phyloP scores from a whole-genome alignment of 2,797 vertebrate species.

The Gymnoscopelus braueri region DNA sequence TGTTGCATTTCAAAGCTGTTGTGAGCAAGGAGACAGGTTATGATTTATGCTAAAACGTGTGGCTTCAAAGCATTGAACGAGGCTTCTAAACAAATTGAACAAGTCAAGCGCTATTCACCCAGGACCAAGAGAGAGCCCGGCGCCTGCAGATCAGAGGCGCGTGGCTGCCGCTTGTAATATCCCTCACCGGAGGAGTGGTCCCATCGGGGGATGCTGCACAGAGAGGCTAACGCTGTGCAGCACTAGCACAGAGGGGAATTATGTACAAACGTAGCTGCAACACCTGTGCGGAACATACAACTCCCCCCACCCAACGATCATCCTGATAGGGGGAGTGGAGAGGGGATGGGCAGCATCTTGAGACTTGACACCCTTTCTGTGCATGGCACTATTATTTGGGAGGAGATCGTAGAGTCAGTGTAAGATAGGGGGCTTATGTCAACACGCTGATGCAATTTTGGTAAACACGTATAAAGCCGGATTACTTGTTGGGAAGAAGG shows the following conservation, averaged over 20 bases:
- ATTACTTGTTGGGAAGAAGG: slow-evolving; percentile 68
- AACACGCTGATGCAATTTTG: slow-evolving; percentile 84
- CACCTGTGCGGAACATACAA: slow-evolving; percentile 77
- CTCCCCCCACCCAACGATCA: slow-evolving; percentile 55
- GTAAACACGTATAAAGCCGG: slow-evolving; percentile 74
- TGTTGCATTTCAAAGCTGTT: slow-evolving; percentile 88
- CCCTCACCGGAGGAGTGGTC: slow-evolving; percentile 82
- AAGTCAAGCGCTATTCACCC: slow-evolving; percentile 89
- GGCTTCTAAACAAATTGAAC: slow-evolving; percentile 92
- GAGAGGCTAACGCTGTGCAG: slow-evolving; percentile 73
- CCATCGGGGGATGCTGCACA: slow-evolving; percentile 74
- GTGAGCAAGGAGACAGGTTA: slow-evolving; percentile 86
- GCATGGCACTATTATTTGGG: slow-evolving; percentile 80
- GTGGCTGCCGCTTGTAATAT: slow-evolving; percentile 88
- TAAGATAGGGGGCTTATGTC: slow-evolving; percentile 72
- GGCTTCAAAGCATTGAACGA: slow-evolving; percentile 88
- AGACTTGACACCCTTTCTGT: slow-evolving; percentile 84
- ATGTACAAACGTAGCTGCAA: slow-evolving; percentile 79
- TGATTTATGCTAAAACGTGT: slow-evolving; percentile 91
- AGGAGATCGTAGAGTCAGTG: slow-evolving; percentile 75
- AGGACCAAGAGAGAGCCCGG: slow-evolving; percentile 82
- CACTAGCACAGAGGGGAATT: slow-evolving; percentile 73
- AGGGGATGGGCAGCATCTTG: slow-evolving; percentile 78
- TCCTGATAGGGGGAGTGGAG: slow-evolving; percentile 62
- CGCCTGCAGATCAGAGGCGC: slow-evolving; percentile 83